Evolutionary conservation across 2,113 vertebrate species (phyloP).

Genomic region (Eurypyga helias): DNA sequence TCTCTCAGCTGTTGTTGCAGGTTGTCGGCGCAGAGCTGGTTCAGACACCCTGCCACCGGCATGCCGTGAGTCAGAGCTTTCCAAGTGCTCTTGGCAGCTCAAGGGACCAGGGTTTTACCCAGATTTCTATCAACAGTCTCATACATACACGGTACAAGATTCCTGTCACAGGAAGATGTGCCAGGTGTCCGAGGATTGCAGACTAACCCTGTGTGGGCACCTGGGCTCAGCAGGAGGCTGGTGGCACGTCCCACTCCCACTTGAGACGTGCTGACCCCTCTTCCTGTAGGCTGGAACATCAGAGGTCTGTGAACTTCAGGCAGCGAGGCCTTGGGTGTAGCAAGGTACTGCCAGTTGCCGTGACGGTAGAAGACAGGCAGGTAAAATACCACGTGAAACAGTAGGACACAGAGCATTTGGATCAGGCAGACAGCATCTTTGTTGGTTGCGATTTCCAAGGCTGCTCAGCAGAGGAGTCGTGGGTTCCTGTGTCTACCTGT

Average conservation of each 20-base stretch:
- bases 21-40: background rate
- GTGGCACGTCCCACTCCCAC: background rate
- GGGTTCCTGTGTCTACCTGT: constrained; percentile 14
- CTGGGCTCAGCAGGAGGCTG: background rate
- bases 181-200: background rate
- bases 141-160: background rate
- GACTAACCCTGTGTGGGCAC: rapidly evolving
- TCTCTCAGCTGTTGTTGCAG: background rate
- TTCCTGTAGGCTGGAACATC: background rate
- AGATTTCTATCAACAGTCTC: background rate
- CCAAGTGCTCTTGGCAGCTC: background rate
- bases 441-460: constrained; percentile 1
- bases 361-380: background rate
- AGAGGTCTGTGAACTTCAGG: background rate
- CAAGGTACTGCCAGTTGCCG: background rate
- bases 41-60: background rate
- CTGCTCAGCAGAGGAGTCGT: constrained; percentile 21
- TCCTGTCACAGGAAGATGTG: background rate
- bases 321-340: background rate
- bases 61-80: constrained; percentile 21
- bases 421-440: background rate
- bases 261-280: background rate
- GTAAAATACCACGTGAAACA: constrained; percentile 18
- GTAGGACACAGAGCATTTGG: constrained; percentile 4
- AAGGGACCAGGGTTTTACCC: background rate